These are phyloP conservation scores for Brachyrhaphis roseni DNA, from an alignment of 2,797 vertebrate genomes.

Conservation along the genomic window DNA sequence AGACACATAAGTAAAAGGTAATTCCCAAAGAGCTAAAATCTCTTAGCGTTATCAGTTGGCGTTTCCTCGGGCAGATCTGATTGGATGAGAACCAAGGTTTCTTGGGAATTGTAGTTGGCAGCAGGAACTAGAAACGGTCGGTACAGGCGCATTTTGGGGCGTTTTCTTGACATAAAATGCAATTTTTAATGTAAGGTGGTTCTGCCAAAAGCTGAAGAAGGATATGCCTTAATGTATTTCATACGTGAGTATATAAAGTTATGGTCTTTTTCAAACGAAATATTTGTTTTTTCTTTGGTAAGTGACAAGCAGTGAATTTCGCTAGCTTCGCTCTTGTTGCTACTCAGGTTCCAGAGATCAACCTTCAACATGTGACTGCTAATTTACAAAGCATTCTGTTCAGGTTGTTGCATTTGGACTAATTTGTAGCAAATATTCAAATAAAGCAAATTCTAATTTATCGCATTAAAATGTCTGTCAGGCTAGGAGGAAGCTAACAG, in stretches of 20 bases:
- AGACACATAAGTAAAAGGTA: background rate
- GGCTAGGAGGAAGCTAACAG: conserved; percentile 3
- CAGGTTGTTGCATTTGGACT: rapidly evolving
- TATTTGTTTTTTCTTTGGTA: background rate
- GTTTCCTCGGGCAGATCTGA: conserved; percentile 2
- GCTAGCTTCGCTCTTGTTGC: conserved; percentile 12
- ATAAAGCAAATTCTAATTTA: background rate
- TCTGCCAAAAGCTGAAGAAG: background rate
- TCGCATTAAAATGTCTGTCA: background rate
- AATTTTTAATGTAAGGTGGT: conserved; percentile 14
- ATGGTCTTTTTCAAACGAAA: rapidly evolving
- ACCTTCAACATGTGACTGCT: background rate
- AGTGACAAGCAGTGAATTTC: conserved; percentile 28
- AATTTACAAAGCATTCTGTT: rapidly evolving
- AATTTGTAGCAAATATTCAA: background rate
- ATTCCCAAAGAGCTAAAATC: background rate
- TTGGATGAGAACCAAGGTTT: conserved; percentile 52
- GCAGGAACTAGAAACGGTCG: conserved; percentile 45
- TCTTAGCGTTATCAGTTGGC: background rate
- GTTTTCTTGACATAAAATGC: conserved; percentile 18
- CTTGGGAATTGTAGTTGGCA: conserved; percentile 42
- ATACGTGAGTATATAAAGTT: conserved; percentile 68
- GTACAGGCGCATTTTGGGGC: conserved; percentile 8
- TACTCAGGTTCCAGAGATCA: conserved; percentile 2
- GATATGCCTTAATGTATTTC: conserved; percentile 76